These are phyloP conservation scores for Boulengeromyrus knoepffleri DNA, from an alignment of 2,113 vertebrate species.

Conservation along the genomic window DNA sequence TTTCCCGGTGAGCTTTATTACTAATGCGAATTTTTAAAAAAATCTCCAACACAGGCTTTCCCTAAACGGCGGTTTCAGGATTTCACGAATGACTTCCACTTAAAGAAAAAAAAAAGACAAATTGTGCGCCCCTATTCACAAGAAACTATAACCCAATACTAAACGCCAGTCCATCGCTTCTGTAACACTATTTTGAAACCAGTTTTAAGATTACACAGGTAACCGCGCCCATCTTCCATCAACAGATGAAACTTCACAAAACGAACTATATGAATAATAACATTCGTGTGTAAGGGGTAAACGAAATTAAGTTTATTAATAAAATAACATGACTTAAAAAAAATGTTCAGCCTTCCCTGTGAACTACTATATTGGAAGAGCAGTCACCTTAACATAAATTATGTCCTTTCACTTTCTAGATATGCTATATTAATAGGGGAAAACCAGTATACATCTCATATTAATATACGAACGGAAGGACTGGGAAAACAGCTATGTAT, in stretches of 20 bases:
- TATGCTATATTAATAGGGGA: not conserved
- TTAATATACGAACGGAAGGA: not conserved
- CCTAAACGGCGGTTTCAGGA: not conserved
- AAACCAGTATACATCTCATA: not conserved
- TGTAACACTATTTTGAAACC: not conserved
- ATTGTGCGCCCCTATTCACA: not conserved
- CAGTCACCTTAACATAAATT: not conserved
- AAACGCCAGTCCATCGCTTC: not conserved
- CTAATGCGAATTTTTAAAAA: not conserved
- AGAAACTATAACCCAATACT: not conserved
- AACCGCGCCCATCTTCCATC: not conserved
- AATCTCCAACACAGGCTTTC: not conserved
- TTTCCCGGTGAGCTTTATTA: not conserved
- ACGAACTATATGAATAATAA: not conserved
- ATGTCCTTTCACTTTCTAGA: not conserved
- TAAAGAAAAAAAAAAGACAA: not conserved
- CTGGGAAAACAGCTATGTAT: not conserved
- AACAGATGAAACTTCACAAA: not conserved
- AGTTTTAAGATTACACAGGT: not conserved
- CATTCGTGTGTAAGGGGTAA: not conserved
- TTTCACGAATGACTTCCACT: not conserved
- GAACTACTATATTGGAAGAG: not conserved
- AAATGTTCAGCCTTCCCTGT: not conserved
- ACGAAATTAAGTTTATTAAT: not conserved
- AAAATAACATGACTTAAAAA: not conserved